Conservation (phyloP, 2,888 invertebrate genomes). For the Drosophila histrio region DNA sequence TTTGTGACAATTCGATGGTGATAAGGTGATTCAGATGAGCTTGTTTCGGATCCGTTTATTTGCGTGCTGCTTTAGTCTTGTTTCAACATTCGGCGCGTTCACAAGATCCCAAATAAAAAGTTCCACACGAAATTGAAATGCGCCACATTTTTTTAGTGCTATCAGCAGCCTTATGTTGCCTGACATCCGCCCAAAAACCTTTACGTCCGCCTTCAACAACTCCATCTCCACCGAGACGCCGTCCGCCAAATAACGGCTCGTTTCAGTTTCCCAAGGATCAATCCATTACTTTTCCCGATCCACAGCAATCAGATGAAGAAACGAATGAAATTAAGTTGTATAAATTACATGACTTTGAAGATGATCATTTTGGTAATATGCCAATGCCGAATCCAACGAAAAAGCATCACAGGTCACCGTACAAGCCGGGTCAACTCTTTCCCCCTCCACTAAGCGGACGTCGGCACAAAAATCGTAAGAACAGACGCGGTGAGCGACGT, state of each 20-base stretch:
- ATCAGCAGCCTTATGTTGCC: conserved; percentile 14
- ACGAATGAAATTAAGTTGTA: conserved; percentile 13
- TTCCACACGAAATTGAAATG: conserved; percentile 35
- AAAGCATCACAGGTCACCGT: conserved; percentile 5
- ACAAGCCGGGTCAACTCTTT: conserved; percentile 58
- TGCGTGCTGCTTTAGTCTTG: conserved; percentile 48
- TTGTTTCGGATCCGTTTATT: conserved; percentile 11
- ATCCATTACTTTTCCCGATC: conserved; percentile 52
- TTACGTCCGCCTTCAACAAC: background rate
- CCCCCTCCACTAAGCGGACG: conserved; percentile 54
- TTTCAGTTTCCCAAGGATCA: conserved; percentile 52
- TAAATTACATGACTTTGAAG: conserved; percentile 45
- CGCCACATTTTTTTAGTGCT: conserved; percentile 25
- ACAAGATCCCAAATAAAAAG: conserved; percentile 26
- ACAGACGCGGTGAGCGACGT: conserved; percentile 12
- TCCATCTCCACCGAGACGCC: background rate
- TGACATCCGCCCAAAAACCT: conserved; percentile 3
- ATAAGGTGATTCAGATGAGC: conserved; percentile 47
- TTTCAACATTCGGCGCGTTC: conserved; percentile 43
- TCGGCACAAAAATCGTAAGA: conserved; percentile 24
- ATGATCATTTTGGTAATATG: background rate
- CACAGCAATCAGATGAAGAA: background rate
- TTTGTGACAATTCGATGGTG: conserved; percentile 30
- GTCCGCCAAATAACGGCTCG: background rate
- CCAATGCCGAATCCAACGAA: conserved; percentile 35